Percentiles rank a stretch among this genome's conserved stretches.
phyloP scores from a whole-genome alignment of 30 jellyfish, hydroid and myxozoan genomes.

The Pseudorhiza aurosa region DNA sequence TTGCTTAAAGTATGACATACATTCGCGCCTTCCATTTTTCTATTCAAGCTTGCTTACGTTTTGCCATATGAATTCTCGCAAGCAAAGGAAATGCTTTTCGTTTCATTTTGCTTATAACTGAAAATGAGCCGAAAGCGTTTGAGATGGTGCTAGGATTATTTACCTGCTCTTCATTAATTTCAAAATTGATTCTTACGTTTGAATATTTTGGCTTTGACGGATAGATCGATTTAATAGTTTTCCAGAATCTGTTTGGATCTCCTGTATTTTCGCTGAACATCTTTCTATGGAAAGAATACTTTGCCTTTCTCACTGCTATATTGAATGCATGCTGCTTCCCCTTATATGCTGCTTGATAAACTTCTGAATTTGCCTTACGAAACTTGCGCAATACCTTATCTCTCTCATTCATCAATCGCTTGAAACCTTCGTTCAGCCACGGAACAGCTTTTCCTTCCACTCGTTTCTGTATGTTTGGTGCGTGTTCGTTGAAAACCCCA shows the following conservation, averaged over 20 bases:
- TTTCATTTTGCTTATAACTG: conserved; percentile 58
- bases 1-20: conserved; percentile 41
- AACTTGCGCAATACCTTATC: conserved; percentile 39
- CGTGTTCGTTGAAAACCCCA: conserved; percentile 41
- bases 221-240: conserved; percentile 48
- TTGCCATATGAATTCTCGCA: conserved; percentile 48
- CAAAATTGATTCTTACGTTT: conserved; percentile 29
- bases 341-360: conserved; percentile 34
- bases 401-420: conserved; percentile 25
- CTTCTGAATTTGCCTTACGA: conserved; percentile 28
- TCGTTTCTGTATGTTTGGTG: conserved; percentile 30
- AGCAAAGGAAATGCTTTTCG: conserved; percentile 60
- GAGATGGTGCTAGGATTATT: conserved; percentile 55
- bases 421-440: conserved; percentile 31
- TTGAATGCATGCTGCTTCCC: conserved; percentile 39
- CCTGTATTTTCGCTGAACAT: conserved; percentile 49
- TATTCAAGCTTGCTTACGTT: conserved; percentile 29
- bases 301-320: conserved; percentile 48
- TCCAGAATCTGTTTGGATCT: conserved; percentile 51
- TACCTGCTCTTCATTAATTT: conserved; percentile 44
- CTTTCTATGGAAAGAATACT: conserved; percentile 46
- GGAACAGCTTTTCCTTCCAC: conserved; percentile 32
- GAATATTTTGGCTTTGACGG: conserved; percentile 61
- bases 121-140: conserved; percentile 51
- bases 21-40: conserved; percentile 24